Conservation (phyloP, 2,113 vertebrate species). For the Nannobrachium achirus region DNA sequence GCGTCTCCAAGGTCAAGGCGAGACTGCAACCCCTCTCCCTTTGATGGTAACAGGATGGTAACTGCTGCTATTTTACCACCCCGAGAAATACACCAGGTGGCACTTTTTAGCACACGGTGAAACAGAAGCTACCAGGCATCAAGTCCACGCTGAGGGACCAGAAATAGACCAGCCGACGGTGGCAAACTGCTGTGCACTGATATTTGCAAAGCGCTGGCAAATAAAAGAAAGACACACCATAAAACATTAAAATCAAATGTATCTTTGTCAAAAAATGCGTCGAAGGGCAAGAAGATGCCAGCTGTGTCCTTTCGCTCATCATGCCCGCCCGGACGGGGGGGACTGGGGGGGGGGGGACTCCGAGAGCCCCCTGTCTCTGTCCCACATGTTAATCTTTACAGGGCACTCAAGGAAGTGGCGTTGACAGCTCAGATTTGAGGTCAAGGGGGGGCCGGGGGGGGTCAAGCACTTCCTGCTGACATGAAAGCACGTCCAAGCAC, state of each 20-base stretch:
- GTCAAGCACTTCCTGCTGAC: conserved; percentile 81
- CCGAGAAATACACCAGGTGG: conserved; percentile 40
- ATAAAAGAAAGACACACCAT: not conserved
- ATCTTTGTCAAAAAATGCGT: conserved; percentile 31
- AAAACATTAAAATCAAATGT: conserved; percentile 16
- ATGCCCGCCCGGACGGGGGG: not conserved
- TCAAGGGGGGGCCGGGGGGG: conserved; percentile 68
- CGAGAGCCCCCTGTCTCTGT: conserved; percentile 42
- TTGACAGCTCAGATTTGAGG: conserved; percentile 79
- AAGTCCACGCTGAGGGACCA: conserved; percentile 18
- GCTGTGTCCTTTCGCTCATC: conserved; percentile 54
- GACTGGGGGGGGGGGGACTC: not conserved
- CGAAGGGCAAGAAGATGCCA: conserved; percentile 52
- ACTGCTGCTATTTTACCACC: conserved; percentile 46
- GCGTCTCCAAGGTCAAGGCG: conserved; percentile 54
- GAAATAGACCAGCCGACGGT: conserved; percentile 21
- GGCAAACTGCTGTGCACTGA: not conserved
- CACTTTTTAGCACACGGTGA: conserved; percentile 33
- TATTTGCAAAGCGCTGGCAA: not conserved
- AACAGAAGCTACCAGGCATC: conserved; percentile 17
- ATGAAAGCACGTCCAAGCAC: conserved; percentile 80
- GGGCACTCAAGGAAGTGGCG: conserved; percentile 73
- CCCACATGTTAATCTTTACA: conserved; percentile 79
- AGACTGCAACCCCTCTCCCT: conserved; percentile 33
- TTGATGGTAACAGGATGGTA: conserved; percentile 50